Conservation (phyloP, 2,888 invertebrate genomes). For the Drosophila phalerata region DNA sequence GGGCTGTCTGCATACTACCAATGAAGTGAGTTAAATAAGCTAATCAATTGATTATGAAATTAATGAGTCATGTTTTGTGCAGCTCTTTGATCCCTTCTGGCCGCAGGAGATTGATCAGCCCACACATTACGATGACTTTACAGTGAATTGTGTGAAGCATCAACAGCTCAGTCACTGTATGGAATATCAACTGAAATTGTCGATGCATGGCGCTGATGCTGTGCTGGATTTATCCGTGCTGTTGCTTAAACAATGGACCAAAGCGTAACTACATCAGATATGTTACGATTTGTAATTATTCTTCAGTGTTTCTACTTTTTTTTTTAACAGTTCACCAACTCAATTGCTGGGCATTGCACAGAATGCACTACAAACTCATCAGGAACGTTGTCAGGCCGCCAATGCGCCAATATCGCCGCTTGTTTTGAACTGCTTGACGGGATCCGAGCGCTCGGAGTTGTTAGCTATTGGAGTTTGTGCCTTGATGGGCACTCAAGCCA, state of each 20-base stretch:
- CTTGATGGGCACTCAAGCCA: slow-evolving; percentile 83
- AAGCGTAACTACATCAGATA: slow-evolving; percentile 74
- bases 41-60: neutral
- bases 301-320: neutral
- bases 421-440: slow-evolving; percentile 84
- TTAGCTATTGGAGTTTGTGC: slow-evolving; percentile 84
- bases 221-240: slow-evolving; percentile 84
- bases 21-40: slow-evolving; percentile 87
- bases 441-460: slow-evolving; percentile 85
- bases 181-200: slow-evolving; percentile 83
- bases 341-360: slow-evolving; percentile 84
- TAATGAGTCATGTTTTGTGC: neutral
- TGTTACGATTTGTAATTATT: no score
- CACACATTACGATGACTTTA: slow-evolving; percentile 84
- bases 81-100: slow-evolving; percentile 85
- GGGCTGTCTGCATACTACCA: slow-evolving; percentile 91
- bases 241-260: slow-evolving; percentile 85
- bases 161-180: slow-evolving; percentile 83
- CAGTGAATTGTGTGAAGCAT: slow-evolving; percentile 81
- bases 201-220: slow-evolving; percentile 84
- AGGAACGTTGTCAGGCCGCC: slow-evolving; percentile 81
- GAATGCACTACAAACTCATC: slow-evolving; percentile 83
- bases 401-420: slow-evolving; percentile 82
- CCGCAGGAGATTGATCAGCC: slow-evolving; percentile 82
- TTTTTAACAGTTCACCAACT: slow-evolving; percentile 76